Evolutionary conservation across 2,888 invertebrate species (phyloP), one percentile per base, ranked within the genome.

Genomic region (Pyrochroa serraticornis): DNA sequence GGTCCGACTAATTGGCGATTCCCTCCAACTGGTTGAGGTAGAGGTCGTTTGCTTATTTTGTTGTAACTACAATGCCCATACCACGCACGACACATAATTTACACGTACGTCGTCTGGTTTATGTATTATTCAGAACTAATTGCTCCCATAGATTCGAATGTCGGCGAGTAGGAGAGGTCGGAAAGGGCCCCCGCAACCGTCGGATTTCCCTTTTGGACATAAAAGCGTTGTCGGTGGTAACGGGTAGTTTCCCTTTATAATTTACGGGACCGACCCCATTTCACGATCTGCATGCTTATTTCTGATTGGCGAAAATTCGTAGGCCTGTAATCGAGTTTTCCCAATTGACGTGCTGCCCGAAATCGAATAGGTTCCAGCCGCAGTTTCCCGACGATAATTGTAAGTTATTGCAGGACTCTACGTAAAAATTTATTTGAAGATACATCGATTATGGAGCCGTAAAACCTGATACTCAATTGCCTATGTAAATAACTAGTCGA

Each of bases 101-200:
- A 31, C 47, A 37, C 36, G 36, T 50, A 42, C 41, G 10, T 32
- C 52, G 51, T 51, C 38, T 46, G 41, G 39, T 33, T 14, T 32
- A 53, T 53, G 53, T 41, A 44, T 53, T 53, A 53, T 53, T 45
- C 46, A 53, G 31, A 35, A 53, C 44, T 53, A 53, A 53, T 53
- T 53, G 53, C 34, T 41, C 46, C 46, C 53, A 34, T 34, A 38
- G 53, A 32, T 46, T 22, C 35, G 46, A 22, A 22, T 5, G 22
- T 22, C 22, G 22, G 22, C 22, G 22, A 22, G 22, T 2, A 22
- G 36, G 38, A 38, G 52, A 44, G 52, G 52, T 37, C 7, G 50
- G 34, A 32, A 6, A 8, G 50, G 43, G 36, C 50, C 33, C 46
- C 35, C 38, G 46, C 22, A 53, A 46, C 46, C 9, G 45, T 38